phyloP scores from a whole-genome alignment of 2,888 invertebrate species.

The Orthonevra nobilis region DNA sequence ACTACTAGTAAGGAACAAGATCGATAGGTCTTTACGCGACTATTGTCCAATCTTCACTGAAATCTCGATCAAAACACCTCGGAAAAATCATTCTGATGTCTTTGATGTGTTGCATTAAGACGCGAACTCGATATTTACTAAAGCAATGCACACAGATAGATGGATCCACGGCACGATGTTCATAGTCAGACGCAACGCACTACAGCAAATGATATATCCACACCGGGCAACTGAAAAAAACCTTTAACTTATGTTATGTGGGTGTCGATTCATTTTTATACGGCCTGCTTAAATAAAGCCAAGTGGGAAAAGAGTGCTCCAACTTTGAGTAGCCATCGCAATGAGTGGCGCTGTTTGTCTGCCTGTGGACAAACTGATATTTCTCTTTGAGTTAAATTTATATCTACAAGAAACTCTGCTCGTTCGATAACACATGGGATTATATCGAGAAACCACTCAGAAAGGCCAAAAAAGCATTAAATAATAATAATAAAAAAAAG shows the following conservation, averaged over 20 bases:
- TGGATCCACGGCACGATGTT: constrained; percentile 42
- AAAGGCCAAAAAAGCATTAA: constrained; percentile 7
- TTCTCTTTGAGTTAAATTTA: constrained; percentile 57
- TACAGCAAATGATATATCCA: constrained; percentile 67
- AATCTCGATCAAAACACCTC: constrained; percentile 67
- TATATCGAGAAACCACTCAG: constrained; percentile 42
- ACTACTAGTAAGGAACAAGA: too few relatives aligned
- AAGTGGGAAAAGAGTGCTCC: constrained; percentile 7
- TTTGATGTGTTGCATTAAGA: constrained; percentile 36
- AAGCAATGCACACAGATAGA: constrained; percentile 52
- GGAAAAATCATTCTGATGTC: constrained; percentile 56
- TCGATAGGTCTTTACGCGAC: constrained; percentile 52
- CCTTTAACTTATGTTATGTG: constrained; percentile 66
- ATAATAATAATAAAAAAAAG: constrained; percentile 33
- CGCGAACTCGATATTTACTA: constrained; percentile 48
- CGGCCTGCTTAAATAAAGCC: constrained; percentile 28
- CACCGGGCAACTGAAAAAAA: constrained; percentile 57
- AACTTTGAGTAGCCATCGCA: constrained; percentile 1
- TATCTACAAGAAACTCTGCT: constrained; percentile 15
- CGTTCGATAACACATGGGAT: constrained; percentile 16
- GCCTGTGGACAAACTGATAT: constrained; percentile 27
- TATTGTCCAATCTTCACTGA: constrained; percentile 66
- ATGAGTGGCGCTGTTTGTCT: constrained; percentile 45
- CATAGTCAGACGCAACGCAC: constrained; percentile 47
- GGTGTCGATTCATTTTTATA: constrained; percentile 65